Conservation (phyloP, 2,888 invertebrate species). For the Drosophila barbarae region DNA sequence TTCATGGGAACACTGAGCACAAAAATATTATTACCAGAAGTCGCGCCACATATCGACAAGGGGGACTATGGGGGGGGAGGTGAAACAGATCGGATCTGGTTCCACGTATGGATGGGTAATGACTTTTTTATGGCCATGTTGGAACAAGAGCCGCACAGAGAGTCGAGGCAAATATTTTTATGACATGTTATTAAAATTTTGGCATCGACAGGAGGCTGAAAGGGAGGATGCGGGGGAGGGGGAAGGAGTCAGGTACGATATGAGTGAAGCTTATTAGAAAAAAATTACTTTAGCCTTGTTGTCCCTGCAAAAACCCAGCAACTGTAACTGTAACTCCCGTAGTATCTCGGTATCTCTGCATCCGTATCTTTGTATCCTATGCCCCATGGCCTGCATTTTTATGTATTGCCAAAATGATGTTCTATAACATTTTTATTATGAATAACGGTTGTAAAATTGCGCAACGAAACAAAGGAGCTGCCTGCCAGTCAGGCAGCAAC, state of each 20-base stretch:
- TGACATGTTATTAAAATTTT: slow-evolving; percentile 75
- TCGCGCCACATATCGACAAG: slow-evolving; percentile 43
- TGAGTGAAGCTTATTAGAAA: slow-evolving; percentile 66
- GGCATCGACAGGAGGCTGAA: slow-evolving; percentile 41
- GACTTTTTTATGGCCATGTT: slow-evolving; percentile 72
- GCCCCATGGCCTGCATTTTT: slow-evolving; percentile 32
- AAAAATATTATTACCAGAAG: slow-evolving; percentile 48
- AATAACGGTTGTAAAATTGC: slow-evolving; percentile 73
- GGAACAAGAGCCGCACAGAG: slow-evolving; percentile 19
- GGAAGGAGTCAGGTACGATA: slow-evolving; percentile 15
- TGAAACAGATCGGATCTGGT: background rate
- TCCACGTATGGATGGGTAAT: slow-evolving; percentile 57
- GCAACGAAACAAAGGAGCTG: slow-evolving; percentile 55
- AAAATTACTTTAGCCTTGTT: slow-evolving; percentile 56
- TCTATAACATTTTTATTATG: slow-evolving; percentile 76
- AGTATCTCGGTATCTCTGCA: background rate
- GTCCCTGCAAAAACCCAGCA: background rate
- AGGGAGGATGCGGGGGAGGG: background rate
- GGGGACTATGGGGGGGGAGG: background rate
- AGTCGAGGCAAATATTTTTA: slow-evolving; percentile 65
- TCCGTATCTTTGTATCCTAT: slow-evolving; percentile 14
- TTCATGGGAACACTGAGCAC: background rate
- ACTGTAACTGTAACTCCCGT: slow-evolving; percentile 2
- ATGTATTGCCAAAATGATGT: slow-evolving; percentile 73
- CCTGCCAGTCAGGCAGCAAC: slow-evolving; percentile 35